Conservation (phyloP, 2,113 vertebrate genomes). For the Pluvianellus socialis region DNA sequence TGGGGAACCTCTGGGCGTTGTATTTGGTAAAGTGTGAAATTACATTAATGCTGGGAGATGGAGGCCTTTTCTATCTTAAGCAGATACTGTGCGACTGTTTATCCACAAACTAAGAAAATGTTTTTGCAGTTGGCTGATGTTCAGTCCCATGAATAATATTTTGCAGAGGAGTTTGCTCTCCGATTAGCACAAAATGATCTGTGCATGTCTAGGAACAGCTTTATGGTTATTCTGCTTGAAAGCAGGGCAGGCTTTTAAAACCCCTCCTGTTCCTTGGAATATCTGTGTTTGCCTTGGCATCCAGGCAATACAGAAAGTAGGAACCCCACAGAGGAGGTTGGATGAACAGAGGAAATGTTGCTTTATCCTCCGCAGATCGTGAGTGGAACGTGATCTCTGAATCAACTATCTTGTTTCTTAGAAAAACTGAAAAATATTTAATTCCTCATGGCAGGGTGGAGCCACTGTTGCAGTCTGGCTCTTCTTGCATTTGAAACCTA, state of each 20-base stretch:
- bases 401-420: neutral
- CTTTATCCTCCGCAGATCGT: neutral
- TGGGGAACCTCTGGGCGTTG: neutral
- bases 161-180: constrained; percentile 15
- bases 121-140: constrained; percentile 14
- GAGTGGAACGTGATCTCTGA: neutral
- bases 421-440: neutral
- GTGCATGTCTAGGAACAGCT: neutral
- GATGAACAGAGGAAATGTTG: neutral
- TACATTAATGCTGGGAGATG: constrained; percentile 14
- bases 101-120: constrained; percentile 49
- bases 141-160: constrained; percentile 41
- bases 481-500: neutral
- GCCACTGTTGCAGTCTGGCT: neutral
- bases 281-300: constrained; percentile 66
- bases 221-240: neutral
- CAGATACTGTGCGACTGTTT: constrained; percentile 48
- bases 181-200: neutral
- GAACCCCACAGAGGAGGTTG: neutral
- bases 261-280: neutral
- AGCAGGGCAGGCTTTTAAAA: neutral
- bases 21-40: constrained; percentile 71
- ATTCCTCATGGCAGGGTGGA: constrained; percentile 24
- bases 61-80: constrained; percentile 26
- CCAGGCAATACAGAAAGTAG: neutral